Evolutionary conservation across 2,113 vertebrate species (phyloP).

Genomic region (Gracilinanus agilis): DNA sequence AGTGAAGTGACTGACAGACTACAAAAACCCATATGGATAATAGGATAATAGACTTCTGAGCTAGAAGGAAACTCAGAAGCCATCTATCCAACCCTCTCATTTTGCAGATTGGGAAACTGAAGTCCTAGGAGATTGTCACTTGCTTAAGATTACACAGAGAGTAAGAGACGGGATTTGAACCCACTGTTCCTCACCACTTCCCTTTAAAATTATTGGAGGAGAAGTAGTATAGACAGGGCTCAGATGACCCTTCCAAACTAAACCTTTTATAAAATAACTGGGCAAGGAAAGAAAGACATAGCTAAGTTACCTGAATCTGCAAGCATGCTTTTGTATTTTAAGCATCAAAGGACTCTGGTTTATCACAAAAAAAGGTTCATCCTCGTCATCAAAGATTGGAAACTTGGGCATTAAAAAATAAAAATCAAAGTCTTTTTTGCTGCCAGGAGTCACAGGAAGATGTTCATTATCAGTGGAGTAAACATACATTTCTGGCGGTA

Average conservation of each 20-base stretch:
- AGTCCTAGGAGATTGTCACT: not conserved
- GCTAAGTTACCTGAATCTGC: slow-evolving; percentile 84
- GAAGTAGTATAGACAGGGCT: no score
- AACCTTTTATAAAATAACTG: not conserved
- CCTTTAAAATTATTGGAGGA: not conserved
- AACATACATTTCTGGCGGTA: slow-evolving; percentile 83
- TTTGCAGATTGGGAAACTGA: not conserved
- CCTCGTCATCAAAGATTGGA: slow-evolving; percentile 20
- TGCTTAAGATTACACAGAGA: not conserved
- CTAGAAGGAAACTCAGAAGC: not conserved
- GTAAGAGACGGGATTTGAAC: not conserved
- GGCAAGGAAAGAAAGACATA: fast-evolving
- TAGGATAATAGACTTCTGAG: not conserved
- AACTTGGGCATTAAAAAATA: slow-evolving; percentile 78
- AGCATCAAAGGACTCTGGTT: slow-evolving; percentile 78
- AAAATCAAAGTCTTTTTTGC: slow-evolving; percentile 85
- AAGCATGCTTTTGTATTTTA: slow-evolving; percentile 85
- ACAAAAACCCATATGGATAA: not conserved
- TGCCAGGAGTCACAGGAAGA: slow-evolving; percentile 85
- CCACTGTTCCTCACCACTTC: not conserved
- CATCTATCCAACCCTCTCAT: not conserved
- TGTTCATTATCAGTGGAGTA: slow-evolving; percentile 87
- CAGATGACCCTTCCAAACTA: not conserved
- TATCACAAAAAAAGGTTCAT: slow-evolving; percentile 65
- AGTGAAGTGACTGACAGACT: not conserved